These are phyloP conservation scores for Panzeria rudis DNA, from an alignment of 2,888 invertebrate genomes.

Conservation along the genomic window DNA sequence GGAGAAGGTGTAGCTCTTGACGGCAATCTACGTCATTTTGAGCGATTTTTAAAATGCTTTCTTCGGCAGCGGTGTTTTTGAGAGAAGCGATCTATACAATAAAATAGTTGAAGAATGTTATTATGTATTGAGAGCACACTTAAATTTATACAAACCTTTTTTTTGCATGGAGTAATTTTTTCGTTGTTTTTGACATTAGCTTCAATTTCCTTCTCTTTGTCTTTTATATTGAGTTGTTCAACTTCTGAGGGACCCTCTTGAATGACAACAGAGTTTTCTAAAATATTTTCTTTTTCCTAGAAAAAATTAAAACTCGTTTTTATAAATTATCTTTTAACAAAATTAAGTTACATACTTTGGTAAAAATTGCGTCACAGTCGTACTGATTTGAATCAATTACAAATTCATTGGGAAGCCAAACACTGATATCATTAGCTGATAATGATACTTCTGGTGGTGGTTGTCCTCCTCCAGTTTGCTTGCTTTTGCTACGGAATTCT, in stretches of 20 bases:
- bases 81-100: neutral
- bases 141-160: conserved; percentile 2
- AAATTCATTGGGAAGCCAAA: too few species aligned
- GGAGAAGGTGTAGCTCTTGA: conserved; percentile 11
- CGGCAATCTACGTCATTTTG: neutral
- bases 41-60: conserved; percentile 1
- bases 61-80: neutral
- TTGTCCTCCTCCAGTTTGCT: conserved; percentile 3
- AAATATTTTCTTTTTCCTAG: neutral
- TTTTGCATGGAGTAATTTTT: neutral
- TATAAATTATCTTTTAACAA: neutral
- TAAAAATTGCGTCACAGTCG: neutral
- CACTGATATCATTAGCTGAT: neutral
- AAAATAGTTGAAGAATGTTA: neutral
- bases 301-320: neutral
- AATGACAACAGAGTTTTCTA: neutral
- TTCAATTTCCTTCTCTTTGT: neutral
- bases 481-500: neutral
- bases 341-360: neutral
- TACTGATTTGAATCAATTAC: neutral
- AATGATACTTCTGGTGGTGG: neutral
- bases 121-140: neutral
- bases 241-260: neutral
- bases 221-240: neutral
- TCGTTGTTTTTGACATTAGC: neutral